Conservation (phyloP, 1,140 invertebrate genomes). For the Megalonaias nervosa region DNA sequence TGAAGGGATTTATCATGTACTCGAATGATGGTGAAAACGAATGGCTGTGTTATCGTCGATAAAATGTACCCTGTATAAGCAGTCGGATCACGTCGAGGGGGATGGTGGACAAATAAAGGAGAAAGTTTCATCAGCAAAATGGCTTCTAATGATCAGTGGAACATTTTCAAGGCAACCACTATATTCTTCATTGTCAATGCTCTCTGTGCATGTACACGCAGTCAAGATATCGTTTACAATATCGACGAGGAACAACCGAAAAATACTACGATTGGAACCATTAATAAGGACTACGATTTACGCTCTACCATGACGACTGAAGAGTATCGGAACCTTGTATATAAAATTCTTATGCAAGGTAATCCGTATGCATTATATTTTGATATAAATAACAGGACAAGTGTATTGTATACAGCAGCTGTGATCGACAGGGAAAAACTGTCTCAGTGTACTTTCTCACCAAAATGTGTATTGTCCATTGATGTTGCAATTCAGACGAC, state of each 20-base stretch:
- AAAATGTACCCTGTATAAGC: no score
- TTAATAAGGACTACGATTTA: constrained; percentile 43
- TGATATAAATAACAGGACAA: constrained; percentile 33
- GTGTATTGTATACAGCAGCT: constrained; percentile 41
- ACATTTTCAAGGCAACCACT: no score
- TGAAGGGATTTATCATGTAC: no score
- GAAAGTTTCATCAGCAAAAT: no score
- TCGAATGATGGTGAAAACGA: no score
- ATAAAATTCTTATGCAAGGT: constrained; percentile 35
- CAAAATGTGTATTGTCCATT: constrained; percentile 41
- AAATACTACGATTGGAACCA: constrained; percentile 44
- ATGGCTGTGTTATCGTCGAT: no score
- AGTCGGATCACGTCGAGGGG: no score
- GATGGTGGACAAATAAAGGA: no score
- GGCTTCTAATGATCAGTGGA: no score
- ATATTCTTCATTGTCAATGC: no score
- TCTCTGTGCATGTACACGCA: no score
- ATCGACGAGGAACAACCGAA: constrained; percentile 11
- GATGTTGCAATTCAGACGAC: constrained; percentile 49
- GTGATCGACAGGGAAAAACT: constrained; percentile 41
- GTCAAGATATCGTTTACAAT: constrained; percentile 14
- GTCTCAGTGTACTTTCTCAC: constrained; percentile 33
- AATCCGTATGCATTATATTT: constrained; percentile 40
- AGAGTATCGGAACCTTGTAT: constrained; percentile 39
- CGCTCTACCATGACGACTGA: constrained; percentile 12